These are phyloP conservation scores for Spatula clypeata DNA, from an alignment of 2,797 vertebrate genomes.

Conservation along the genomic window DNA sequence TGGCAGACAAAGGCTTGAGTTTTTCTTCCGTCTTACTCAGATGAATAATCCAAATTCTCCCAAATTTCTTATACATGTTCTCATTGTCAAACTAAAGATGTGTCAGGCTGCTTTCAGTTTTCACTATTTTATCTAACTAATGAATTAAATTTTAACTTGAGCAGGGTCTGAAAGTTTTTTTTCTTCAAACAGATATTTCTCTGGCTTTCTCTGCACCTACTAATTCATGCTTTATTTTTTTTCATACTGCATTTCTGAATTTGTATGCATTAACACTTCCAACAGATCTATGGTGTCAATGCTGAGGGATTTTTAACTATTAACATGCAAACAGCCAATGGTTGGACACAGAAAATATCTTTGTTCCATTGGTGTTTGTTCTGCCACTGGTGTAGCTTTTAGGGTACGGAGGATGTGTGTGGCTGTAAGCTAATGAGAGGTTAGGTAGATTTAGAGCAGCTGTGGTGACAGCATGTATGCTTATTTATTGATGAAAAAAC, in stretches of 20 bases:
- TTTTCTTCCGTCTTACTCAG: not conserved
- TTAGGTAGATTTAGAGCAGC: conserved; percentile 76
- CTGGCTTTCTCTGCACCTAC: not conserved
- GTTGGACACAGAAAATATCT: not conserved
- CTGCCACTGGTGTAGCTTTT: not conserved
- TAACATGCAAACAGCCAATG: not conserved
- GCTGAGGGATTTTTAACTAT: not conserved
- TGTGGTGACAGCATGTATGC: conserved; percentile 77
- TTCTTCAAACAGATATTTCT: not conserved
- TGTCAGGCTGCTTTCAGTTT: not conserved
- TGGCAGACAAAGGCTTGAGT: not conserved
- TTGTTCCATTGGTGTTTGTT: not conserved
- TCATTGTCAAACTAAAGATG: not conserved
- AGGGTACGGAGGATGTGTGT: not conserved
- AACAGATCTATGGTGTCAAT: not conserved
- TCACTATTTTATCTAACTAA: not conserved
- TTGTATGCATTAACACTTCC: not conserved
- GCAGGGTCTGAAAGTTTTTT: not conserved
- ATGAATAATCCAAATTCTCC: not conserved
- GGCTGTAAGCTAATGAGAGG: conserved; percentile 64
- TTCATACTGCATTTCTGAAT: not conserved
- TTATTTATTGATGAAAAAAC: conserved; percentile 86
- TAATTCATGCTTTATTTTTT: not conserved
- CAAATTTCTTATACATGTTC: rapidly evolving
- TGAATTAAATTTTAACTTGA: not conserved